phyloP scores from a whole-genome alignment of 1,140 invertebrate species.

The fruit fly (Drosophila melanogaster) region DNA sequence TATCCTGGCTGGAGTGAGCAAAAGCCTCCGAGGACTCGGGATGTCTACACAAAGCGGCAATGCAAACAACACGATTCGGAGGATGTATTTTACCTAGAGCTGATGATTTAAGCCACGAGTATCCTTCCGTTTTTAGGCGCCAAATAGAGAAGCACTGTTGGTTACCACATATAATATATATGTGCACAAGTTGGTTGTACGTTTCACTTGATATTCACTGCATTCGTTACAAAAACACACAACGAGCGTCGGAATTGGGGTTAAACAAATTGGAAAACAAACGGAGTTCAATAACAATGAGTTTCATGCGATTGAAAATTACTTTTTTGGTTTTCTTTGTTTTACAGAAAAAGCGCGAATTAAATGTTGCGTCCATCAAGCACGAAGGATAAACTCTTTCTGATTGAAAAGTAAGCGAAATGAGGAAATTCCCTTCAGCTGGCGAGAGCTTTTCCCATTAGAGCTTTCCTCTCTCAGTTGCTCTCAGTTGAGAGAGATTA shows the following conservation, averaged over 20 bases:
- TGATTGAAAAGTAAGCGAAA: conserved; percentile 34
- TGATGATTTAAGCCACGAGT: conserved; percentile 26
- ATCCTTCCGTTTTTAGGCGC: conserved; percentile 54
- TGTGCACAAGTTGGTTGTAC: conserved; percentile 11
- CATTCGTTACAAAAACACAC: conserved; percentile 12
- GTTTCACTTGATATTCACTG: conserved; percentile 26
- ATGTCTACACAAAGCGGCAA: conserved; percentile 24
- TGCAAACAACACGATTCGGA: conserved; percentile 26
- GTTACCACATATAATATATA: conserved; percentile 22
- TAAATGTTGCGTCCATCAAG: conserved; percentile 74
- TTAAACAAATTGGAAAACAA: conserved; percentile 54
- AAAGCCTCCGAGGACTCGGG: conserved; percentile 25
- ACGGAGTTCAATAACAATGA: conserved; percentile 39
- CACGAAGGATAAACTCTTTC: conserved; percentile 84
- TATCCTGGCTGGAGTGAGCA: conserved; percentile 7
- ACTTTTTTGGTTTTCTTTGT: conserved; percentile 36
- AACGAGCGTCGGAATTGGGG: conserved; percentile 21
- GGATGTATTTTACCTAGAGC: conserved; percentile 28
- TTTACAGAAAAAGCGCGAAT: conserved; percentile 60
- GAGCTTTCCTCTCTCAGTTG: conserved; percentile 42
- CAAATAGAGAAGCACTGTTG: conserved; percentile 37
- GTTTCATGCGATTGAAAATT: conserved; percentile 42
- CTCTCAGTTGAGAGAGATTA: conserved; percentile 16
- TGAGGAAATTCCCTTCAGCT: conserved; percentile 25
- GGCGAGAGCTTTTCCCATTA: conserved; percentile 10